Evolutionary conservation across 2,888 invertebrate species (phyloP).

Genomic region (Dicranocentrus wangi): DNA sequence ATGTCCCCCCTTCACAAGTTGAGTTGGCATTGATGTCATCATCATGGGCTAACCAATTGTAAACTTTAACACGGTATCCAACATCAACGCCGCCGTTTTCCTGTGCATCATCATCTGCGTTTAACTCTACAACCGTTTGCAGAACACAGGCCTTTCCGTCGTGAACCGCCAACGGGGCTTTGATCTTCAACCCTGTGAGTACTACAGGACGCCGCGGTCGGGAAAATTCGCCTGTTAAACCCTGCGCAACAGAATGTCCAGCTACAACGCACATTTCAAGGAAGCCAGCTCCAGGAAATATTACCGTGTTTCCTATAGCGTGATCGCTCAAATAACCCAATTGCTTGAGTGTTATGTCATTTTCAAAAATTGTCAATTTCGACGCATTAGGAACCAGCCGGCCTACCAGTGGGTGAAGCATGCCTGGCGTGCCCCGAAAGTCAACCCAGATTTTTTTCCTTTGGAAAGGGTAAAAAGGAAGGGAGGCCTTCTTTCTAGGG

Average conservation of each 20-base stretch:
- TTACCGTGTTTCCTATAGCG: constrained; percentile 36
- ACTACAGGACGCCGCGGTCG: constrained; percentile 19
- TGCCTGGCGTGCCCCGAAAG: constrained; percentile 1
- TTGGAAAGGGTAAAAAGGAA: constrained; percentile 59
- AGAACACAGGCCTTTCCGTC: constrained; percentile 7
- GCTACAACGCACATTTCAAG: constrained; percentile 48
- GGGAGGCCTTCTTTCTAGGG: not conserved
- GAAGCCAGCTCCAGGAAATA: constrained; percentile 45
- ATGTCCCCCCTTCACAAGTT: constrained; percentile 10
- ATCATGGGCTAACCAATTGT: constrained; percentile 28
- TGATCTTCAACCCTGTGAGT: constrained; percentile 32
- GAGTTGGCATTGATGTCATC: too few relatives aligned
- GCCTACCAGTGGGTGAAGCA: constrained; percentile 59
- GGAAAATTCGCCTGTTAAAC: constrained; percentile 12
- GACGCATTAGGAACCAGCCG: constrained; percentile 26
- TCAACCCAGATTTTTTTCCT: constrained; percentile 53
- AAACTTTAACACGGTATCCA: constrained; percentile 22
- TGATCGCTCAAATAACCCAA: constrained; percentile 42
- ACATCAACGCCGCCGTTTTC: not conserved
- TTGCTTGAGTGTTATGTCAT: constrained; percentile 23
- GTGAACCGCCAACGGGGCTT: constrained; percentile 17
- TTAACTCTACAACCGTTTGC: constrained; percentile 42
- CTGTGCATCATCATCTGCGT: not conserved
- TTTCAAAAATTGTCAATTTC: constrained; percentile 40
- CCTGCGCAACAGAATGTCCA: constrained; percentile 36